These are phyloP conservation scores for Strix occidentalis DNA, from an alignment of 2,797 vertebrate species.

Conservation along the genomic window DNA sequence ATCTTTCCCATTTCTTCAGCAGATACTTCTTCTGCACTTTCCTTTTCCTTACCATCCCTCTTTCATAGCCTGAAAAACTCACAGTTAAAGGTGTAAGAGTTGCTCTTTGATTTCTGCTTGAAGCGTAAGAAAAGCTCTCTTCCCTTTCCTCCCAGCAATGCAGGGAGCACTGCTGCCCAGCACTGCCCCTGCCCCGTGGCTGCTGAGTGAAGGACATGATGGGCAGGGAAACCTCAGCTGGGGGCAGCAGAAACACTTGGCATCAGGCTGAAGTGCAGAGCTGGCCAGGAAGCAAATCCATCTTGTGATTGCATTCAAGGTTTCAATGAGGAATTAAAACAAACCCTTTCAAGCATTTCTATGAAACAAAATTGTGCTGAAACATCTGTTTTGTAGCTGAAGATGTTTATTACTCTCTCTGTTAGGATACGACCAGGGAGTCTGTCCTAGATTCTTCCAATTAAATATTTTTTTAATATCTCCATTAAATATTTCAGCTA, in stretches of 20 bases:
- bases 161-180: background rate
- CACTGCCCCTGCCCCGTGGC: no score
- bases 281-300: background rate
- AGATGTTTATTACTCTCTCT: background rate
- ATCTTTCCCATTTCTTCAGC: background rate
- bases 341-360: constrained; percentile 14
- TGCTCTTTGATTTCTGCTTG: background rate
- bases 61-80: background rate
- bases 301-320: background rate
- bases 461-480: background rate
- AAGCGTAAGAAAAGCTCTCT: background rate
- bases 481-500: background rate
- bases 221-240: background rate
- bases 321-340: constrained; percentile 27
- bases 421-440: background rate
- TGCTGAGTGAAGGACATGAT: fast-evolving
- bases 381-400: constrained; percentile 23
- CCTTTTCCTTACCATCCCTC: background rate
- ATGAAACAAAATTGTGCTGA: background rate
- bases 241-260: background rate
- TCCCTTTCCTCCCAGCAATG: fast-evolving
- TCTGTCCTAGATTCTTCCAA: background rate
- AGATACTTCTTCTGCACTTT: background rate
- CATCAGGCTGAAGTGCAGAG: background rate
- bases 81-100: background rate